Evolutionary conservation across 2,797 vertebrate genomes (phyloP), one percentile per base, ranked within the genome.

Genomic region (Nyctalus aviator): DNA sequence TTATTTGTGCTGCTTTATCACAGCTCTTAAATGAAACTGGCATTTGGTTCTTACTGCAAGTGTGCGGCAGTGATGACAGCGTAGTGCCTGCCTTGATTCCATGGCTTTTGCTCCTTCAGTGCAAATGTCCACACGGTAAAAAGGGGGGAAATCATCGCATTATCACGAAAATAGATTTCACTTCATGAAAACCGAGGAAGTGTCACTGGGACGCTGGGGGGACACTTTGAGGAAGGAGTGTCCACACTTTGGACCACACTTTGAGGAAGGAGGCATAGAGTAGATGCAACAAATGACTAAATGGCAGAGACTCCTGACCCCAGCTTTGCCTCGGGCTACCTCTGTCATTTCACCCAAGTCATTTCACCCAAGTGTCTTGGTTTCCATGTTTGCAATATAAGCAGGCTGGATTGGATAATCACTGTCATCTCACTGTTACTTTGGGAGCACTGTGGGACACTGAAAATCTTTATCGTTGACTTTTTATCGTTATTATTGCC

Each of bases 1-100:
- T 77, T 15, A 84, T 84, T 82, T 57, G 73, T 37, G 83, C 72
- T 84, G 66, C 72, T 90, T 95, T 48, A 55, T 55, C 68, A 46
- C 69, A 77, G 57, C 83, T 59, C 48, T 87, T 91, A 78, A 83
- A 37, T 73, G 57, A 87, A 84, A 91, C 23, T 48, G 57, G 62
- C 48, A 41, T 78, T 53, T 50, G 35, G 73, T 55, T 79, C 84
- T 79, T 13, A 62, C 18, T 75, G 30, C 25, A 41, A 41, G 69
- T 41, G 17, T 37, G 23, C 62, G 44, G 23, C 55, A 9, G 2
- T 23, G 27, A 37, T 32, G 32, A 37, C 1, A n/a, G 15, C 20
- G 46, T 55, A 12, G 12, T 5, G 3, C 2, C 50, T 3, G 1
- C 73, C 66, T 81, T 48, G 21, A 57, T 66, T 59, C 6, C 21